Evolutionary conservation across 2,113 vertebrate species (phyloP).

Genomic region (Pseudorectes ferrugineus): DNA sequence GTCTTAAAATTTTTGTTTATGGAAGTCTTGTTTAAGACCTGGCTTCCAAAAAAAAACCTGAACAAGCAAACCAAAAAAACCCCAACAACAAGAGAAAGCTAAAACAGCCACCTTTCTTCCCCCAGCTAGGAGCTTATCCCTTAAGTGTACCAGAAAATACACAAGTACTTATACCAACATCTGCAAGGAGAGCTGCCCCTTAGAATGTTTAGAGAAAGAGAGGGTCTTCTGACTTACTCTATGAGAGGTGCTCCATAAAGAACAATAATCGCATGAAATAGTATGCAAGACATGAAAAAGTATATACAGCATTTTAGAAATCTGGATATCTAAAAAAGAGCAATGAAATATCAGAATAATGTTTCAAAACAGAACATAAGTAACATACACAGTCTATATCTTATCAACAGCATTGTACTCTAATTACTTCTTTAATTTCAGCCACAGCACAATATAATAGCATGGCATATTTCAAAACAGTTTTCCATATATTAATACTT

Average conservation of each 20-base stretch:
- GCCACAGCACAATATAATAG: background rate
- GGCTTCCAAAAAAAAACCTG: background rate
- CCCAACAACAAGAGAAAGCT: background rate
- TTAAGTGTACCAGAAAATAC: background rate
- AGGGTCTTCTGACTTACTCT: constrained; percentile 84
- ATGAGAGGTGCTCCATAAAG: constrained; percentile 93
- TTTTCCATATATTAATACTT: background rate
- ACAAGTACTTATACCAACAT: background rate
- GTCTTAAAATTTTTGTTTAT: background rate
- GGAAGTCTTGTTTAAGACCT: background rate
- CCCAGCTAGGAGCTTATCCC: background rate
- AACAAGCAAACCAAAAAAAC: background rate
- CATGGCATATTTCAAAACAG: background rate
- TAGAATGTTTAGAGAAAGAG: background rate
- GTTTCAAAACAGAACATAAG: background rate
- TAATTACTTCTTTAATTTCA: background rate
- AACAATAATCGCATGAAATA: constrained; percentile 89
- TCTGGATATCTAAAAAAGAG: constrained; percentile 81
- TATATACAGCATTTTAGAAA: constrained; percentile 88
- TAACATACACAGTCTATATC: background rate
- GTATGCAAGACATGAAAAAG: constrained; percentile 88
- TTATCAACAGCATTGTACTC: background rate
- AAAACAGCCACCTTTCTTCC: background rate
- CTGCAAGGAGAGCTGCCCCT: background rate
- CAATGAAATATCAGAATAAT: constrained; percentile 31